A percentile compares a stretch with the other conserved stretches of the same genome.
Evolutionary conservation across 2,797 vertebrate species (phyloP).

Genomic region (Vultur gryphus): DNA sequence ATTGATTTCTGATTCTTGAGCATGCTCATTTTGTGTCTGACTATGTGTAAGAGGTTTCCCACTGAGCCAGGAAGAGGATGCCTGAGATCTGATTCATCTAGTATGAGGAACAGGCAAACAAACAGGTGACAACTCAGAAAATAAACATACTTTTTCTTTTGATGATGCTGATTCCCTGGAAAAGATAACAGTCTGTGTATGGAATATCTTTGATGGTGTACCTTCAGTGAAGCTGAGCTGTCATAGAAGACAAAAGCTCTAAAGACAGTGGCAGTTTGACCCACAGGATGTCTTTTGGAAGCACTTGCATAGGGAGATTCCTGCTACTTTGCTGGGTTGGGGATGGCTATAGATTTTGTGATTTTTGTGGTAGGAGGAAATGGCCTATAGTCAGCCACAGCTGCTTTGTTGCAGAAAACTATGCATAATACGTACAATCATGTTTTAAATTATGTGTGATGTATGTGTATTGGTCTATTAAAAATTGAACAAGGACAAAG

Average conservation of each 20-base stretch:
- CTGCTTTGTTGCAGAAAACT: background rate
- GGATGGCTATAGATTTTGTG: background rate
- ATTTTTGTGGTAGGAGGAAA: background rate
- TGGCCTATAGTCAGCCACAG: background rate
- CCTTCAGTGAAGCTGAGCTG: background rate
- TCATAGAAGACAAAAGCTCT: background rate
- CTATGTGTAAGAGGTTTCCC: background rate
- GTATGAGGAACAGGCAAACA: background rate
- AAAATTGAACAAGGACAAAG: background rate
- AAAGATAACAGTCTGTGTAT: background rate
- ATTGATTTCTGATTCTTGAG: background rate
- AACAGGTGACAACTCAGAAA: background rate
- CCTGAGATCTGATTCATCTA: background rate
- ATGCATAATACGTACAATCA: accelerated
- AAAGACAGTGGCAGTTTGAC: background rate
- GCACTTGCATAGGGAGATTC: background rate
- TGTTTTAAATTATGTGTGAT: background rate
- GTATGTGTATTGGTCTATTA: background rate
- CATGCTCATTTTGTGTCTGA: background rate
- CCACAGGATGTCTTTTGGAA: background rate
- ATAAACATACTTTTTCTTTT: background rate
- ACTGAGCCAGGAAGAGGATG: background rate
- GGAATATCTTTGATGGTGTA: background rate
- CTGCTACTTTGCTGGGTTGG: background rate
- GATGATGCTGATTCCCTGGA: background rate